Conservation (phyloP, 2,797 vertebrate species). For the Stomatorhinus walkeri region DNA sequence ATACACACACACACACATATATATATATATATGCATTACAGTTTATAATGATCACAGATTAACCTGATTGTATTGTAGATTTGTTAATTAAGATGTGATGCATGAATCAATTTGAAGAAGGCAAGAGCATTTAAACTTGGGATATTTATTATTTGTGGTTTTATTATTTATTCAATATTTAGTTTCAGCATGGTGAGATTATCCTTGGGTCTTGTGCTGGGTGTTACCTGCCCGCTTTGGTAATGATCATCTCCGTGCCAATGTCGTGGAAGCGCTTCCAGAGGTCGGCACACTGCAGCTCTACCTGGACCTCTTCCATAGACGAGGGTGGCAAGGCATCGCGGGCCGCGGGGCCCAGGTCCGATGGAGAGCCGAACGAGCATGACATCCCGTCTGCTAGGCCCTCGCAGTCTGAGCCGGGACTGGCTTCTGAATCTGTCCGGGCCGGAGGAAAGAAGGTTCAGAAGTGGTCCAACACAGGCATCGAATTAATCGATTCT, state of each 20-base stretch:
- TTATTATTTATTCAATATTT: background rate
- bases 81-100: background rate
- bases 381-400: conserved; percentile 85
- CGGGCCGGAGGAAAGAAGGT: background rate
- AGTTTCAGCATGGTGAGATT: background rate
- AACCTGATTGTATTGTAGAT: background rate
- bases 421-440: conserved; percentile 89
- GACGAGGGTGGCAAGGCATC: conserved; percentile 73
- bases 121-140: background rate
- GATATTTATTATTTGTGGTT: background rate
- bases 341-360: conserved; percentile 64
- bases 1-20: too few relatives aligned
- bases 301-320: conserved; percentile 97
- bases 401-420: conserved; percentile 84
- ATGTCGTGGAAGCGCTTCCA: conserved; percentile 99
- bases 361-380: conserved; percentile 76
- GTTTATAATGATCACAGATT: background rate
- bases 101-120: background rate
- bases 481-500: background rate
- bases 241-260: conserved; percentile 98
- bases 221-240: conserved; percentile 90
- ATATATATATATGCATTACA: background rate
- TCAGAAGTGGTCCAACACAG: background rate
- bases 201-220: background rate
- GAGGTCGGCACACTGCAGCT: conserved; percentile 90